Base-by-base conservation (phyloP, 2,797 vertebrate species). In the Chaenodraco wilsoni region DNA sequence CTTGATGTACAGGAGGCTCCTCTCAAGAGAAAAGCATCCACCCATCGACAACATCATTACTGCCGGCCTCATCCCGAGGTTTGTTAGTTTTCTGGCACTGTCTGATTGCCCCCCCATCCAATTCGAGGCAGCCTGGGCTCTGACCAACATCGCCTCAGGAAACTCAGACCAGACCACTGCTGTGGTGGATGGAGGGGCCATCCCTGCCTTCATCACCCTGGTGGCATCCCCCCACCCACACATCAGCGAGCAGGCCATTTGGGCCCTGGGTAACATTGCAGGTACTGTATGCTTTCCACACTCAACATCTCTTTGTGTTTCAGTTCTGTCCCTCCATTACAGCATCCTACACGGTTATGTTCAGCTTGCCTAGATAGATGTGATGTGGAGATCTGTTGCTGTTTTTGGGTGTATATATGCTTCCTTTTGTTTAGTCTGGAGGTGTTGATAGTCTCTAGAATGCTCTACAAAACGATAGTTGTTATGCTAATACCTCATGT, bases 231-330 rank as follows among this genome's bases (percentile, higher is more conserved):
- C 96, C 3, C 95, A 98, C 23, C 74, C 92, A 56, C 96, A 98
- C 85, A 96, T 99, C 91, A 97, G 96, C 21, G 97, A 98, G 86
- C 97, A 98, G 90, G 97, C 97, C 50, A 93, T 98, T 19, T 99
- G 97, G 97, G 97, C 97, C 2, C 74, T 99, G 21, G 97, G 97
- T 44, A 98, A 98, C 68, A 99, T 99, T 55, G 97, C 97, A 95
- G 98, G 97, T 98, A 88, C 5, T 41, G 13, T 43, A 15, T 12
- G 6, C 11, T 48, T 12, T 57, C 11, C 9, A 63, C 40, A 37
- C 23, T 21, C 12, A 19, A 4, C 13, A 7, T 23, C 55, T 60
- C 15, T 33, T 17, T 74, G 8, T 23, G 11, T 44, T 65, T 48
- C 9, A 19, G 13, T n/a, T 15, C 19, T 49, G 1, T 13, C 40